Base-by-base conservation (phyloP, 2,797 vertebrate genomes). In the Diceros bicornis region DNA sequence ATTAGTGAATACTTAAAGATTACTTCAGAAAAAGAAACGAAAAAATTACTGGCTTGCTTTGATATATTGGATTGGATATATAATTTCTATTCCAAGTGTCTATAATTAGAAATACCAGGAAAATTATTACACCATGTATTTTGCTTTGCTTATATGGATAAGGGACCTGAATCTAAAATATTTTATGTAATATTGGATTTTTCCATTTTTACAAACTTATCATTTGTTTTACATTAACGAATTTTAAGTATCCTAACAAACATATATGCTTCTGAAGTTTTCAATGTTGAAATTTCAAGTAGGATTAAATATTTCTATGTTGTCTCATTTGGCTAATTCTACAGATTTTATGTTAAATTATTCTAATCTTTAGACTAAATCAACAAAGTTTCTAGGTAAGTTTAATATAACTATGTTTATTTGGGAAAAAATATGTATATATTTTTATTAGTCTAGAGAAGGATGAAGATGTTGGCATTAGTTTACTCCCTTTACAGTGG, bases 181-280 rank as follows among this genome's bases (percentile, higher is more conserved):
- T 37, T 88, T 81, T 62, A 55, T 16, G 0, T 18, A 32, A 21
- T 57, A 72, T 23, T 6, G 37, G 1, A 34, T 69, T 74, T 71
- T 96, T 50, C 6, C 1, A 3, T 50, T 77, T 87, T 92, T 37
- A 52, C 0, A 95, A 78, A 85, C 34, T 64, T 16, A 71, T 77
- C 14, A 27, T 37, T 78, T 87, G 23, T 61, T 81, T 64, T 74
- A 34, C 50, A 50, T 75, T 32, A 94, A 29, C 3, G 32, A 13
- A 94, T 87, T 90, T 94, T 84, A 29, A 64, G 12, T 85, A 66
- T 92, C 32, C 12, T 25, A 59, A n/a, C 18, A 72, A 75, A 77
- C 20, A 66, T 11, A 2, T 23, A 50, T 41, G 5, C 25, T 77
- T 81, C 66, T 95, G 3, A 85, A 59, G 32, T 66, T 91, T 93